These are phyloP conservation scores for Tanytarsus gracilentus DNA, from an alignment of 2,888 invertebrate species.

Conservation along the genomic window DNA sequence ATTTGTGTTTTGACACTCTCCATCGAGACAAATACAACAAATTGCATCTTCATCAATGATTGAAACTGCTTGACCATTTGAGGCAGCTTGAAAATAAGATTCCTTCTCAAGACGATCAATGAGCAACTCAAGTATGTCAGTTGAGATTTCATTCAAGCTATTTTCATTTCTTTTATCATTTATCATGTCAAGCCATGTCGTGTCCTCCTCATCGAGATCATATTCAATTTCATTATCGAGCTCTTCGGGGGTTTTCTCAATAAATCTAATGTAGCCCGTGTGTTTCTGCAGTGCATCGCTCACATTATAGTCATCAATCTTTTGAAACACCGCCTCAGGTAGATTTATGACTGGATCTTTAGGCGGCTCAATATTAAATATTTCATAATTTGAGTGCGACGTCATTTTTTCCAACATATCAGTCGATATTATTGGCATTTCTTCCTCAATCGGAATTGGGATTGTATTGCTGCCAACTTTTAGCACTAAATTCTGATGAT, in stretches of 20 bases:
- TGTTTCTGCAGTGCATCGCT: constrained; percentile 76
- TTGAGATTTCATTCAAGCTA: constrained; percentile 65
- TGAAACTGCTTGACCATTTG: constrained; percentile 61
- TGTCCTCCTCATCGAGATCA: constrained; percentile 97
- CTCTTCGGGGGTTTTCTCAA: constrained; percentile 90
- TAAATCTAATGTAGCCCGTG: constrained; percentile 84
- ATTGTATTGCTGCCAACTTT: constrained; percentile 74
- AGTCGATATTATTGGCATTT: constrained; percentile 58
- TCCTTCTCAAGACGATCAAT: constrained; percentile 98
- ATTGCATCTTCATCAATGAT: constrained; percentile 96
- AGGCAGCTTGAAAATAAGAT: constrained; percentile 81
- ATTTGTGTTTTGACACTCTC: constrained; percentile 97
- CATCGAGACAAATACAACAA: constrained; percentile 97
- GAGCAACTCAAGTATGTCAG: constrained; percentile 84
- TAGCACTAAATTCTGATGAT: constrained; percentile 78
- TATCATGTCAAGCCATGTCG: constrained; percentile 83
- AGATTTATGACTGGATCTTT: constrained; percentile 47
- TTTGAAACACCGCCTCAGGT: constrained; percentile 60
- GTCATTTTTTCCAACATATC: constrained; percentile 49
- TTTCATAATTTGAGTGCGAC: constrained; percentile 33
- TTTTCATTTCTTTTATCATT: constrained; percentile 72
- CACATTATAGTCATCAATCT: constrained; percentile 69
- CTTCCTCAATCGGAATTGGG: constrained; percentile 55
- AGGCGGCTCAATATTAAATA: constrained; percentile 39
- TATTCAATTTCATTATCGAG: constrained; percentile 90